phyloP scores from a whole-genome alignment of 2,113 vertebrate genomes.

The Seriola dumerili region DNA sequence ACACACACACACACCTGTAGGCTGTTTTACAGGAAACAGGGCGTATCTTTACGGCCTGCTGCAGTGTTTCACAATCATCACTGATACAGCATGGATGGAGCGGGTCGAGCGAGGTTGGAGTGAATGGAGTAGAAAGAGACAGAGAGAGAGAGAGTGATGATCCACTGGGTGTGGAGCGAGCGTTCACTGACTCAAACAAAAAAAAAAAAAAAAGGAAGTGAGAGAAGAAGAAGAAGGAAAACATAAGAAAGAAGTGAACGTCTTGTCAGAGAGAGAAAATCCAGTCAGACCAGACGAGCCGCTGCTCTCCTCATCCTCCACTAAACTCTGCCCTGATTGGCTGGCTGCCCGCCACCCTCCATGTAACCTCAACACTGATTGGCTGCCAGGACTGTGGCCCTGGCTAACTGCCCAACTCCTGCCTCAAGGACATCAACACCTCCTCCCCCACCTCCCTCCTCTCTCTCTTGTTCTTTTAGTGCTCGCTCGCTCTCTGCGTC shows the following conservation, averaged over 20 bases:
- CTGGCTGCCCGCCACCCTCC: constrained; percentile 9
- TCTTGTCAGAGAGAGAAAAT: constrained; percentile 53
- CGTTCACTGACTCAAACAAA: background rate
- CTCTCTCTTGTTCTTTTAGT: background rate
- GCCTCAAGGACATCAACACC: constrained; percentile 63
- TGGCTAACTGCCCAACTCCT: constrained; percentile 35
- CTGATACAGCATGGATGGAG: constrained; percentile 22
- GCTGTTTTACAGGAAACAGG: constrained; percentile 12
- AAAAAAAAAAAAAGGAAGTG: constrained; percentile 56
- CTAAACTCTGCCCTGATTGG: constrained; percentile 58
- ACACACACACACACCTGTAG: background rate
- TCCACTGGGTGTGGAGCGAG: background rate
- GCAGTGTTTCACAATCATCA: constrained; percentile 18
- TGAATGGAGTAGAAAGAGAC: background rate
- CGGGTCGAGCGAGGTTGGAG: background rate
- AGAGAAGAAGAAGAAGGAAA: constrained; percentile 35
- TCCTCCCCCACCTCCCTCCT: background rate
- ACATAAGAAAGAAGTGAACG: constrained; percentile 18
- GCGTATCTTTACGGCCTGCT: background rate
- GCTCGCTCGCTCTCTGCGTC: background rate
- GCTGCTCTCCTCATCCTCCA: constrained; percentile 43
- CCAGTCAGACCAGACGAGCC: constrained; percentile 75
- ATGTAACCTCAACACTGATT: constrained; percentile 28
- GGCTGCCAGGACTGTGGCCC: constrained; percentile 32
- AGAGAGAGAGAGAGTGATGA: background rate